Conservation (phyloP, 1,140 invertebrate species). For the Ips typographus region DNA sequence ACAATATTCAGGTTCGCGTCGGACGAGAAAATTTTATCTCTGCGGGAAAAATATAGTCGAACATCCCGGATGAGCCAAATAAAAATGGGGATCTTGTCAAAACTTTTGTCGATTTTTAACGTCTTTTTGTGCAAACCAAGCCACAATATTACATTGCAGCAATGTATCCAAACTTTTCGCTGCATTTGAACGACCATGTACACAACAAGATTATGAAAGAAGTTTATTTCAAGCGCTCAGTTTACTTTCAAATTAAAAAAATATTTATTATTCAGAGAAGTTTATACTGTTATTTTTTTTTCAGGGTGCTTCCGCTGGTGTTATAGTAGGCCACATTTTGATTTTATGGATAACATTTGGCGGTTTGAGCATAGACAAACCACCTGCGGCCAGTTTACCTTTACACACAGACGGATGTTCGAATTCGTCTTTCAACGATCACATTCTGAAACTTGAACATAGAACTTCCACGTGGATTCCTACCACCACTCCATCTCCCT, state of each 20-base stretch:
- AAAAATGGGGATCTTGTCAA: too few relatives aligned
- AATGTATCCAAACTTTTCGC: too few relatives aligned
- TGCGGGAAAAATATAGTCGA: not conserved
- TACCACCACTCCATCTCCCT: constrained; percentile 38
- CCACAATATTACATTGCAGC: too few relatives aligned
- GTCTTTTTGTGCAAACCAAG: too few relatives aligned
- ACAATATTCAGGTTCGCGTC: constrained; percentile 6
- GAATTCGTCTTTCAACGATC: constrained; percentile 64
- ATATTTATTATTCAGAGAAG: not conserved
- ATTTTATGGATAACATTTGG: constrained; percentile 69
- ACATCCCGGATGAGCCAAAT: too few relatives aligned
- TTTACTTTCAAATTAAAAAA: too few relatives aligned
- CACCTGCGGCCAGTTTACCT: constrained; percentile 55
- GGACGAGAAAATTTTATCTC: not conserved
- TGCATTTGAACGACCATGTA: too few relatives aligned
- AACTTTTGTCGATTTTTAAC: too few relatives aligned
- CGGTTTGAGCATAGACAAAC: constrained; percentile 57
- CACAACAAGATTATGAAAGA: too few relatives aligned
- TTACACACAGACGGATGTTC: constrained; percentile 63
- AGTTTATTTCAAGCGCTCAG: too few relatives aligned
- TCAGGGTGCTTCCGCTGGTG: constrained; percentile 65
- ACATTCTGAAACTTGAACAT: constrained; percentile 53
- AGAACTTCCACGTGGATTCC: constrained; percentile 35
- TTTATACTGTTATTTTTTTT: not conserved
- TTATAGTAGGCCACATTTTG: constrained; percentile 65